These are phyloP conservation scores for Phrynocephalus guinanensis DNA, from an alignment of 2,797 vertebrate genomes.

Conservation along the genomic window DNA sequence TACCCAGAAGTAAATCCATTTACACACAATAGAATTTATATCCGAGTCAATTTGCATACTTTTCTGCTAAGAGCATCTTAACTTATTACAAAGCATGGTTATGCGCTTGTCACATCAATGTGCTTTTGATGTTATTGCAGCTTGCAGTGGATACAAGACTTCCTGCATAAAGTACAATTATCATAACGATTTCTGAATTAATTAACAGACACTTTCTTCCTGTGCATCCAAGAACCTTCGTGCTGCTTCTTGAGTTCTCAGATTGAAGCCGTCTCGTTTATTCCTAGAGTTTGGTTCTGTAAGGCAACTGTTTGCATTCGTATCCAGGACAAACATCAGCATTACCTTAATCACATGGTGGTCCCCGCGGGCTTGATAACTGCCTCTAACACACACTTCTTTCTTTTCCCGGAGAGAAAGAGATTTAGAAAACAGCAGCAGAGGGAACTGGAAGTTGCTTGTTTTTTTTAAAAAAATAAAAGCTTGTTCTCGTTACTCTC, in stretches of 20 bases:
- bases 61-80: background rate
- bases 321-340: constrained; percentile 7
- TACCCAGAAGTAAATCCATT: constrained; percentile 5
- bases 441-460: constrained; percentile 51
- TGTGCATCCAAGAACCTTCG: background rate
- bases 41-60: background rate
- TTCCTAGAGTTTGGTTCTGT: constrained; percentile 15
- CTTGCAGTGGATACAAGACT: background rate
- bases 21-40: background rate
- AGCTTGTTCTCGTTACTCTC: constrained; percentile 57
- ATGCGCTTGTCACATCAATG: background rate
- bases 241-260: constrained; percentile 1
- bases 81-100: background rate
- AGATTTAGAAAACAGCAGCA: constrained; percentile 57
- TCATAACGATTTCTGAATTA: background rate
- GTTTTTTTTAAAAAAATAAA: constrained; percentile 52
- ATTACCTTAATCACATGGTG: constrained; percentile 50
- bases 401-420: constrained; percentile 59
- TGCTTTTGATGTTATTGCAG: background rate
- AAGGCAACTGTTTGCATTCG: constrained; percentile 37
- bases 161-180: background rate
- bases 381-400: constrained; percentile 36
- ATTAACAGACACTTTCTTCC: background rate
- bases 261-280: background rate
- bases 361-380: constrained; percentile 59